These are phyloP conservation scores for Oryzias javanicus DNA, from an alignment of 2,113 vertebrate genomes.

Conservation along the genomic window DNA sequence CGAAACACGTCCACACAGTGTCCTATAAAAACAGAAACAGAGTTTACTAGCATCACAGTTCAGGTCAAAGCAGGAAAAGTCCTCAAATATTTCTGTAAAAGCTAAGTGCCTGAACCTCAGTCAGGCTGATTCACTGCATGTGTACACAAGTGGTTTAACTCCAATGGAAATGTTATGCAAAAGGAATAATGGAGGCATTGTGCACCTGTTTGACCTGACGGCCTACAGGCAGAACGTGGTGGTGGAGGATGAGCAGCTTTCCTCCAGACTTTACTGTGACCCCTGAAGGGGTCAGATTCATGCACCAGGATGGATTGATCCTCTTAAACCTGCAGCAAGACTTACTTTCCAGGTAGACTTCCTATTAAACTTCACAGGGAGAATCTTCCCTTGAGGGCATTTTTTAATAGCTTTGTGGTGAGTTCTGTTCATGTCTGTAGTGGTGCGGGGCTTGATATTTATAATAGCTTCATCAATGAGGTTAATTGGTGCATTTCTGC, in stretches of 20 bases:
- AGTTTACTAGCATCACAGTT: not conserved
- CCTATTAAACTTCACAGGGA: constrained; percentile 5
- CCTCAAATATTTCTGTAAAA: too few species aligned
- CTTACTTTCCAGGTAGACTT: constrained; percentile 13
- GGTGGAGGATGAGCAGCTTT: constrained; percentile 46
- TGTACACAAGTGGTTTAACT: constrained; percentile 52
- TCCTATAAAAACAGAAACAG: not conserved
- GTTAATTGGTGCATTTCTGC: constrained; percentile 17
- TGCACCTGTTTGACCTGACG: constrained; percentile 63
- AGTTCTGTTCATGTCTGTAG: constrained; percentile 45
- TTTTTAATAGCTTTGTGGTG: not conserved
- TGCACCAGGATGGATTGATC: constrained; percentile 43
- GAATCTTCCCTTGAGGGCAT: constrained; percentile 1
- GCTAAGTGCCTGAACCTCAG: not conserved
- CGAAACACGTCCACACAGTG: constrained; percentile 66
- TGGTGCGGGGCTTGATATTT: too few species aligned
- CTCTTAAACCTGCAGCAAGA: constrained; percentile 22
- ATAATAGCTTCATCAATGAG: too few species aligned
- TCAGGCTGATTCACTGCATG: constrained; percentile 15
- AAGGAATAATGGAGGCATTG: constrained; percentile 59
- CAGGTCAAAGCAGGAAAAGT: too few species aligned
- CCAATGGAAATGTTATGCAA: constrained; percentile 59
- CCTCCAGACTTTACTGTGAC: constrained; percentile 37
- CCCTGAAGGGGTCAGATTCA: constrained; percentile 29
- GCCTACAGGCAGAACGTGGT: constrained; percentile 34